Conservation (phyloP, 2,888 invertebrate genomes). For the Anoplius nigerrimus region DNA sequence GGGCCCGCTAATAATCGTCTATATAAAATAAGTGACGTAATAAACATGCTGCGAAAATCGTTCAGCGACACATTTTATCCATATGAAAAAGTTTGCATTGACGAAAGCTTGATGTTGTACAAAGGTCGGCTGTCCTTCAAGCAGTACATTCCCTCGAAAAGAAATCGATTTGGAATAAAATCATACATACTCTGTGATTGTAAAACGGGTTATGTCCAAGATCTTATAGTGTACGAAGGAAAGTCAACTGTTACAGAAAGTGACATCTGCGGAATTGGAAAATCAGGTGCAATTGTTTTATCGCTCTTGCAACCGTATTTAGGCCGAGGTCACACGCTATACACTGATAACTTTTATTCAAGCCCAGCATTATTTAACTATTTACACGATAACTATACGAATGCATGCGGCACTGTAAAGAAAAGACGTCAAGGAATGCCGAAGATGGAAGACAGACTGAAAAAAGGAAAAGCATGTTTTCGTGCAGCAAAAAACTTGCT, state of each 20-base stretch:
- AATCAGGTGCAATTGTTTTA: constrained; percentile 26
- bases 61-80: constrained; percentile 8
- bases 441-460: neutral
- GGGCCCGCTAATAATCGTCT: constrained; percentile 36
- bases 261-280: neutral
- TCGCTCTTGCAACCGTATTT: constrained; percentile 31
- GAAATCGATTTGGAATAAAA: constrained; percentile 11
- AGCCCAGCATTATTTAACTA: constrained; percentile 17
- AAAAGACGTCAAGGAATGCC: constrained; percentile 12
- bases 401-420: constrained; percentile 13
- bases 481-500: constrained; percentile 21
- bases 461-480: neutral
- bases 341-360: constrained; percentile 18
- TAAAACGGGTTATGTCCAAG: constrained; percentile 6
- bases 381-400: constrained; percentile 10
- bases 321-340: constrained; percentile 15
- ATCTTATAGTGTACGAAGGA: constrained; percentile 18
- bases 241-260: constrained; percentile 1
- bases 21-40: constrained; percentile 6
- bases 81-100: constrained; percentile 10
- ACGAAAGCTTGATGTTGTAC: constrained; percentile 5
- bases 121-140: no score
- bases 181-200: constrained; percentile 6
- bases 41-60: constrained; percentile 8
- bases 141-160: no score